These are phyloP conservation scores for Echinops telfairi DNA, from an alignment of 2,113 vertebrate genomes.

Conservation along the genomic window DNA sequence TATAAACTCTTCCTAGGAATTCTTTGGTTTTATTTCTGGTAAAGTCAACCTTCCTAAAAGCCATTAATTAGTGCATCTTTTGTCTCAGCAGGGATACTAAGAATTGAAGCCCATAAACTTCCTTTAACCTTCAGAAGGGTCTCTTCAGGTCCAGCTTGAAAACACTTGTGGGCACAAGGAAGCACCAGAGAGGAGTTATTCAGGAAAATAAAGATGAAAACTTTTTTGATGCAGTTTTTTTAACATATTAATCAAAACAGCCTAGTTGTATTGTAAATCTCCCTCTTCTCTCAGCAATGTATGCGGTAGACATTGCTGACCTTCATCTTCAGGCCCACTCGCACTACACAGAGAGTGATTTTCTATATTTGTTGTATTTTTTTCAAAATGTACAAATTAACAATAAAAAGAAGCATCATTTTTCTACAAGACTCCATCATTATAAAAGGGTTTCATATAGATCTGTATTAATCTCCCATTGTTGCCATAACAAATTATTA, in stretches of 20 bases:
- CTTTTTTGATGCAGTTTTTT: background rate
- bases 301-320: background rate
- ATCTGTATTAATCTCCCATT: background rate
- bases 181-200: background rate
- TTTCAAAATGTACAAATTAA: slow-evolving; percentile 35
- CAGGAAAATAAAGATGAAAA: slow-evolving; percentile 52
- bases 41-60: slow-evolving; percentile 69
- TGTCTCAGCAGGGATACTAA: slow-evolving; percentile 63
- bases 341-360: background rate
- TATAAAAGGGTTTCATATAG: background rate
- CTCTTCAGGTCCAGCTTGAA: slow-evolving; percentile 30
- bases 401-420: background rate
- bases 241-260: background rate
- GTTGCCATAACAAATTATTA: background rate
- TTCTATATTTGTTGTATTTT: background rate
- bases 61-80: slow-evolving; percentile 65
- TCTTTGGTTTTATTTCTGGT: slow-evolving; percentile 70
- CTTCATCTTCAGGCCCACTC: background rate
- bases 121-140: slow-evolving; percentile 68
- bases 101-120: slow-evolving; percentile 68
- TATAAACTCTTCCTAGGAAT: slow-evolving; percentile 66
- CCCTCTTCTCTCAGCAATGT: background rate
- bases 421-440: background rate
- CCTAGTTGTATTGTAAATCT: background rate
- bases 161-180: background rate